Base-by-base conservation (phyloP, 1,140 invertebrate genomes). In the Drosophila nasuta region DNA sequence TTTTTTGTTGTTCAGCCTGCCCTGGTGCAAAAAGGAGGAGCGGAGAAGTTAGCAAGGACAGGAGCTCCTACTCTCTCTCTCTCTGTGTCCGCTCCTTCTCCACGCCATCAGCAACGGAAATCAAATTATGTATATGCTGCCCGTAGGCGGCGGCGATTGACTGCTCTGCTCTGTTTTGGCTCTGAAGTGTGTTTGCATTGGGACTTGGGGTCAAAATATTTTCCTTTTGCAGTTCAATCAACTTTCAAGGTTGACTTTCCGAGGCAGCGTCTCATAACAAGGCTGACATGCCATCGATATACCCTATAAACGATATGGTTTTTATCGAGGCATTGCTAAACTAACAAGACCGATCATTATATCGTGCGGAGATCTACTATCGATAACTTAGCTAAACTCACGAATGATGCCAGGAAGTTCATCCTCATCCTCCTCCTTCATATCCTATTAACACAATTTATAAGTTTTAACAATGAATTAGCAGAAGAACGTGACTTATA, bases 131-230 rank as follows among this genome's bases (percentile, higher is more conserved):
- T 81, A 67, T 51, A 77, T 72, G 69, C 48, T 15, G 56, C 33
- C 70, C 59, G 75, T 65, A 77, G 75, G 75, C 77, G 64, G 28
- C 62, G 56, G 71, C 72, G 60, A 75, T 70, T 49, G 72, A 57
- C 73, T 52, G 35, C 35, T 38, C 28, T 65, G 73, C 45, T 65
- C 59, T 65, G 54, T 54, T 64, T 59, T 72, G 51, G 73, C 45
- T 65, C 59, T 65, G 54, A 54, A 71, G 68, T 72, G 51, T 70
- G 73, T 75, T 75, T 67, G 69, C 62, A 62, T 58, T 70, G 48
- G 49, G 59, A 75, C 71, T 68, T 77, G 77, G 80, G 80, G 77
- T 81, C 83, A 88, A 88, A 88, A 82, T 83, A 83, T 88, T 67
- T 75, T 74, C 70, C 73, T 81, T 69, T 69, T n/a, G 52, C 64